phyloP scores from a whole-genome alignment of 2,113 vertebrate genomes.

The Pygoscelis antarcticus region DNA sequence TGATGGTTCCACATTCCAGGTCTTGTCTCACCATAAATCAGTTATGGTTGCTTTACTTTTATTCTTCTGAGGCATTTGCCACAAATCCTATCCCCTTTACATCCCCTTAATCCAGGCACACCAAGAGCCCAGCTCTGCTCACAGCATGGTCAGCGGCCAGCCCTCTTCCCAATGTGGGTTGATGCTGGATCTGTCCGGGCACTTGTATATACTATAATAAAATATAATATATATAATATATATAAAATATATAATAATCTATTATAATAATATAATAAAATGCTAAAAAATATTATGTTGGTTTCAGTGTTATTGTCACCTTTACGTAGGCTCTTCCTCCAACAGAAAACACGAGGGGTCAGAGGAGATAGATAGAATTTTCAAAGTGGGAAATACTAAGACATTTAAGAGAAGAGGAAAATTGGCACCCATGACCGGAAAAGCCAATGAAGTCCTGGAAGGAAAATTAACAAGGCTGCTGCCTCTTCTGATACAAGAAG shows the following conservation, averaged over 20 bases:
- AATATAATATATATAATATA: too few relatives aligned
- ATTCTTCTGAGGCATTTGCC: not conserved
- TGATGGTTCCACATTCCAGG: not conserved
- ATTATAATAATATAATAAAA: not conserved
- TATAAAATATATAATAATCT: not conserved
- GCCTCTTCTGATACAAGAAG: not conserved
- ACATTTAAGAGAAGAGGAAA: not conserved
- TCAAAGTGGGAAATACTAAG: not conserved
- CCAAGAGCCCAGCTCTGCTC: not conserved
- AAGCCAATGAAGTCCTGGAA: conserved; percentile 10
- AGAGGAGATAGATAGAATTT: not conserved
- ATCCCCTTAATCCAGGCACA: not conserved
- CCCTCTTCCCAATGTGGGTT: not conserved
- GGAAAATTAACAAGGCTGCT: not conserved
- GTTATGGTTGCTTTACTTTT: not conserved
- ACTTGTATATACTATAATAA: not conserved
- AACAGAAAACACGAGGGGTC: not conserved
- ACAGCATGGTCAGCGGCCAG: not conserved
- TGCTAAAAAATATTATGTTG: not conserved
- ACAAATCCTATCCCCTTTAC: not conserved
- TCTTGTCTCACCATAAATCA: not conserved
- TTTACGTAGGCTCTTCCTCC: not conserved
- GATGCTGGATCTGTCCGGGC: not conserved
- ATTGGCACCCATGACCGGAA: not conserved
- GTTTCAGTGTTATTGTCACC: not conserved